Evolutionary conservation across 2,888 invertebrate genomes (phyloP).

Genomic region (Arrhopalites spinosus): DNA sequence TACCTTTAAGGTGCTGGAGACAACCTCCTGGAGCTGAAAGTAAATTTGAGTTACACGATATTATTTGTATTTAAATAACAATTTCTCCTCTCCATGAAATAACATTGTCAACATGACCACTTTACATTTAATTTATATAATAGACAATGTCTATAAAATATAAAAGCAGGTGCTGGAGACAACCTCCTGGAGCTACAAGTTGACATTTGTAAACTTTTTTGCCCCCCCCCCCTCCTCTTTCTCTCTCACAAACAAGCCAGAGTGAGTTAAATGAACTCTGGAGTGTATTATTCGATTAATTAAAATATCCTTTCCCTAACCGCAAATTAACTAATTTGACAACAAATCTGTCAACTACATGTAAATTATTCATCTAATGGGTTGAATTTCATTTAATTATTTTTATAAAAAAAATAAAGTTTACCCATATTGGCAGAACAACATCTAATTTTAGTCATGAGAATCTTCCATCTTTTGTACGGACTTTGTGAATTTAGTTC

Average conservation of each 20-base stretch:
- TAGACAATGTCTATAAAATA: no score
- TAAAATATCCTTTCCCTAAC: conserved; percentile 13
- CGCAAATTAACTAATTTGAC: conserved; percentile 19
- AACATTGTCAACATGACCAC: no score
- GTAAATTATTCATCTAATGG: no score
- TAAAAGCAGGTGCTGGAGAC: conserved; percentile 40
- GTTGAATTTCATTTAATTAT: no score
- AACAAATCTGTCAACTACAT: no score
- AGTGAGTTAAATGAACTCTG: no score
- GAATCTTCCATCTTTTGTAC: conserved; percentile 52
- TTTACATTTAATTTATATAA: no score
- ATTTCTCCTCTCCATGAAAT: no score
- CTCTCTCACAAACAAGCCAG: background rate
- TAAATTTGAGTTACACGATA: background rate
- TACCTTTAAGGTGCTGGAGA: conserved; percentile 40
- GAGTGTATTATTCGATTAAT: conserved; percentile 19
- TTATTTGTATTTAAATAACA: no score
- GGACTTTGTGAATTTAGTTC: conserved; percentile 41
- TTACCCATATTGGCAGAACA: conserved; percentile 47
- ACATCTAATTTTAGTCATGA: conserved; percentile 51
- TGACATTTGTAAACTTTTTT: conserved; percentile 13
- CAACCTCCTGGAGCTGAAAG: conserved; percentile 30
- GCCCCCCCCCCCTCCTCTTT: conserved; percentile 1
- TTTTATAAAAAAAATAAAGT: background rate
- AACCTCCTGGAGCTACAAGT: conserved; percentile 30